phyloP scores from a whole-genome alignment of 2,888 invertebrate species.

The Mimachlamys varia region DNA sequence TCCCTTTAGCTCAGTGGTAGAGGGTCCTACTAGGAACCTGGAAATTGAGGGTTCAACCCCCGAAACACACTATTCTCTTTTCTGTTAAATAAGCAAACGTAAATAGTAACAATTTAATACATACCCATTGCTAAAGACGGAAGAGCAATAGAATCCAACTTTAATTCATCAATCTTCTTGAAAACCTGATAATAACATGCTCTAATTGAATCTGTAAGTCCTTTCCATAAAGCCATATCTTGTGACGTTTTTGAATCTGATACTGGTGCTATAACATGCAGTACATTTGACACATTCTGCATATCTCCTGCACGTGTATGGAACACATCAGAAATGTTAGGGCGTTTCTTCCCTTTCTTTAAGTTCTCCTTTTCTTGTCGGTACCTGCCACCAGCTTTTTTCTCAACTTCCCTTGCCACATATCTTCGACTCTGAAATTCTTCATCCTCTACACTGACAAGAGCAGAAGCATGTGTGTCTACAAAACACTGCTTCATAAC shows the following conservation, averaged over 20 bases:
- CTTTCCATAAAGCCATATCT: background rate
- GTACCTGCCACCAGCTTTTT: background rate
- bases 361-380: background rate
- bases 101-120: background rate
- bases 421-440: background rate
- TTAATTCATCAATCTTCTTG: background rate
- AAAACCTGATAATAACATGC: background rate
- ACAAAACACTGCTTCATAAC: background rate
- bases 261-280: background rate
- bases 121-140: constrained; percentile 29
- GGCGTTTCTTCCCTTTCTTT: background rate
- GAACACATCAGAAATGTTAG: background rate
- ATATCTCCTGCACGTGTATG: background rate
- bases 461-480: background rate
- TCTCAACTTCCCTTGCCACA: background rate
- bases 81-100: no score
- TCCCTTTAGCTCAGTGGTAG: no score
- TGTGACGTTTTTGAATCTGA: background rate
- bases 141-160: background rate
- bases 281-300: background rate
- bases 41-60: no score
- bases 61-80: no score
- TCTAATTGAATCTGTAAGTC: background rate
- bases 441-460: background rate
- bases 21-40: no score